Conservation (phyloP, 1,140 invertebrate species). For the Micrasema longulum region DNA sequence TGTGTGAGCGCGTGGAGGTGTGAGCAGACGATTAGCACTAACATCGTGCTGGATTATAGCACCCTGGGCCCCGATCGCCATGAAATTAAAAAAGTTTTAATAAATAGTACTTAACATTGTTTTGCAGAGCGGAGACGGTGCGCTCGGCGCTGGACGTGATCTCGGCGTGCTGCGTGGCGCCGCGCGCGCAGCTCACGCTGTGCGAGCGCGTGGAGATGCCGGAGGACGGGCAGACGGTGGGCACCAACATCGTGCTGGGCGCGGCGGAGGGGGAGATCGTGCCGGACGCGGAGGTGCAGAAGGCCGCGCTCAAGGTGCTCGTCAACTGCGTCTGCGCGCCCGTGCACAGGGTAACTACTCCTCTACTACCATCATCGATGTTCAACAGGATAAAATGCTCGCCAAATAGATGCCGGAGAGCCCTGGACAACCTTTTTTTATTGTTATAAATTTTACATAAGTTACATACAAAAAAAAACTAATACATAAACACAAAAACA, state of each 20-base stretch:
- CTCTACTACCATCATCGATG: too few species aligned
- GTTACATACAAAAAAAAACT: too few species aligned
- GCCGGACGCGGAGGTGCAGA: conserved; percentile 90
- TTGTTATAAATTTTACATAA: too few species aligned
- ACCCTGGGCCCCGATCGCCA: too few species aligned
- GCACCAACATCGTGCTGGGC: conserved; percentile 79
- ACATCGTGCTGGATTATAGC: conserved; percentile 79
- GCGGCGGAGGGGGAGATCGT: conserved; percentile 92
- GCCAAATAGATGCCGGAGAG: too few species aligned
- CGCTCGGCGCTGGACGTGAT: conserved; percentile 90
- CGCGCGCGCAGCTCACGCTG: conserved; percentile 85
- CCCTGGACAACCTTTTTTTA: too few species aligned
- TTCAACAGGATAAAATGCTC: too few species aligned
- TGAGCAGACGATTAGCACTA: conserved; percentile 78
- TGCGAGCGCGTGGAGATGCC: conserved; percentile 83
- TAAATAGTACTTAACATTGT: too few species aligned
- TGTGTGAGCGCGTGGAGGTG: conserved; percentile 84
- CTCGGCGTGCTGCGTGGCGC: conserved; percentile 89
- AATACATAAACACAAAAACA: too few species aligned
- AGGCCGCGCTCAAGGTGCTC: conserved; percentile 87
- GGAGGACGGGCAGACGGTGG: conserved; percentile 80
- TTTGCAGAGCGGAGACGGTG: conserved; percentile 89
- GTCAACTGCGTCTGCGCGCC: conserved; percentile 95
- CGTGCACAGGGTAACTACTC: conserved; percentile 78
- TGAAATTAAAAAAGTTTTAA: too few species aligned